Conservation (phyloP, 2,888 invertebrate genomes). For the Xanthia icteritia region DNA sequence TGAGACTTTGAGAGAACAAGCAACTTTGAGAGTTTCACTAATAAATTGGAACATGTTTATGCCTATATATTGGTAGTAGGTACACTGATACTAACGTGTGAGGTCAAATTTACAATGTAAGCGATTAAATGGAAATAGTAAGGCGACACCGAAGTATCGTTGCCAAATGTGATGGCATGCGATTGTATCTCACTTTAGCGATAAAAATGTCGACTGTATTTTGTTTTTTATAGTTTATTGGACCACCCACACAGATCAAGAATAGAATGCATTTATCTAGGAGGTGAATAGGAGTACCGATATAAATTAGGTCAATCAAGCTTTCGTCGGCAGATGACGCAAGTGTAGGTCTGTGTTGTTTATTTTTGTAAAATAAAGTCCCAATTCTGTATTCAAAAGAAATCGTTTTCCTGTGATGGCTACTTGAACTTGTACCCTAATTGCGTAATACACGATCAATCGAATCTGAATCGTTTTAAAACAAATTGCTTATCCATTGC, state of each 20-base stretch:
- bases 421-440: not conserved
- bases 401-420: not conserved
- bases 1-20: no score
- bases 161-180: constrained; percentile 65
- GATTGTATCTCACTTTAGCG: constrained; percentile 41
- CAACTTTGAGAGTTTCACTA: not conserved
- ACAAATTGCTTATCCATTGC: no score
- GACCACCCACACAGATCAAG: constrained; percentile 51
- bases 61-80: constrained; percentile 3
- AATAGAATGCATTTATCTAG: constrained; percentile 34
- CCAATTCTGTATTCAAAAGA: not conserved
- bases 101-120: constrained; percentile 58
- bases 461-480: no score
- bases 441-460: no score
- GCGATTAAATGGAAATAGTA: constrained; percentile 58
- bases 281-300: constrained; percentile 6
- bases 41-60: constrained; percentile 17
- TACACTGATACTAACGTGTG: constrained; percentile 44
- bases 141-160: constrained; percentile 54
- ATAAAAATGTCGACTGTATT: constrained; percentile 48
- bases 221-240: constrained; percentile 26
- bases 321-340: constrained; percentile 2
- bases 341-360: constrained; percentile 1
- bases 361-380: constrained; percentile 23
- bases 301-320: constrained; percentile 54